Percentiles rank a stretch among this genome's conserved stretches.
phyloP scores from a whole-genome alignment of 2,797 vertebrate species.

The Momotus momota region DNA sequence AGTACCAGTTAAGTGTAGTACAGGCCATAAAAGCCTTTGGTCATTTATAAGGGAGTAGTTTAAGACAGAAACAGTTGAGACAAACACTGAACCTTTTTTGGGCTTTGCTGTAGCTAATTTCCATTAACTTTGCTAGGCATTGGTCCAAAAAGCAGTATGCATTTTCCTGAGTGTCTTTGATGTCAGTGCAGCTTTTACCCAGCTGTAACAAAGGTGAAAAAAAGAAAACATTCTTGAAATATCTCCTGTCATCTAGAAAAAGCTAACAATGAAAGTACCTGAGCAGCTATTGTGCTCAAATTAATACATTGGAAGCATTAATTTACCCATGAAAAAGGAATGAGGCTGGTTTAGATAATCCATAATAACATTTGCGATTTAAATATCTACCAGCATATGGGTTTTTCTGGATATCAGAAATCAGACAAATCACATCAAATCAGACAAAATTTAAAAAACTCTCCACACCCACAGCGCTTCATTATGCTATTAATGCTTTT shows the following conservation, averaged over 20 bases:
- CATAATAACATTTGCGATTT: background rate
- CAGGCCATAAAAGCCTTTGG: background rate
- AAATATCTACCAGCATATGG: background rate
- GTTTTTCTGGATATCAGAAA: background rate
- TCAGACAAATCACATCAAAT: background rate
- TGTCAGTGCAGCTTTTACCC: background rate
- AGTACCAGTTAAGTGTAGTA: background rate
- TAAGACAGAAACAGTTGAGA: constrained; percentile 13
- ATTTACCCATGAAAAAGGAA: background rate
- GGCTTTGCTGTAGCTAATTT: constrained; percentile 33
- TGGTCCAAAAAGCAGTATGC: constrained; percentile 25
- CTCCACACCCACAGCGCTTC: background rate
- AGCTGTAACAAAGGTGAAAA: background rate
- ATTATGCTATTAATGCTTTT: background rate
- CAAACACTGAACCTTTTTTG: background rate
- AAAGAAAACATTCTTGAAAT: background rate
- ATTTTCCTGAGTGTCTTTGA: constrained; percentile 9
- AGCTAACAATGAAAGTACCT: background rate
- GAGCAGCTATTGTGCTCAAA: background rate
- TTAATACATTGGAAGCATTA: background rate
- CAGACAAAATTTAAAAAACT: background rate
- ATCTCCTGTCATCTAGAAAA: background rate
- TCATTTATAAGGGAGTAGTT: background rate
- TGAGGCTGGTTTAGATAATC: background rate
- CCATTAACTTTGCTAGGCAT: constrained; percentile 23